A percentile compares a stretch with the other conserved stretches of the same genome.
These are phyloP conservation scores for Microctonus aethiopoides DNA, from an alignment of 2,888 invertebrate genomes.

Conservation along the genomic window DNA sequence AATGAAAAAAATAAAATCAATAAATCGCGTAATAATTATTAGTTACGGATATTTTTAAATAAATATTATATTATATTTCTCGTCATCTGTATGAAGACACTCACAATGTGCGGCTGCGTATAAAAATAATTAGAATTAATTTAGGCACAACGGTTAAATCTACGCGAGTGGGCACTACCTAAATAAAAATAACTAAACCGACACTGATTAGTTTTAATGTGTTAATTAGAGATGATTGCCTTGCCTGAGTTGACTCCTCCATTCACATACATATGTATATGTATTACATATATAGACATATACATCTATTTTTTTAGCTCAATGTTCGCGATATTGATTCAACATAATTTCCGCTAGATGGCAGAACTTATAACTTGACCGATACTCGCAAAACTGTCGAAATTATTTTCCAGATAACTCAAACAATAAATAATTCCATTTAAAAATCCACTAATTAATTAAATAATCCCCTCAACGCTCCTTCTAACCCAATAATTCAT, in stretches of 20 bases:
- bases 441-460: too few species aligned
- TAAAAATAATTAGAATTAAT: slow-evolving; percentile 65
- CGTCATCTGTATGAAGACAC: too few species aligned
- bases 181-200: slow-evolving; percentile 60
- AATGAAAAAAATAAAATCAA: too few species aligned
- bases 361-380: background rate
- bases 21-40: background rate
- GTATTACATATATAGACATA: slow-evolving; percentile 21
- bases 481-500: too few species aligned
- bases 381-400: background rate
- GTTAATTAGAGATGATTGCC: slow-evolving; percentile 65
- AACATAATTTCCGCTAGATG: background rate
- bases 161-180: slow-evolving; percentile 60
- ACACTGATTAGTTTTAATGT: slow-evolving; percentile 65
- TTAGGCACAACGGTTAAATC: slow-evolving; percentile 63
- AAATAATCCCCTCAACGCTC: too few species aligned
- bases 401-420: too few species aligned
- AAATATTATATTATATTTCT: too few species aligned
- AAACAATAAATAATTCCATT: too few species aligned
- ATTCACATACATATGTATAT: slow-evolving; percentile 19
- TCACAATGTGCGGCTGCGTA: slow-evolving; percentile 45
- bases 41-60: too few species aligned
- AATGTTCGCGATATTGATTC: background rate
- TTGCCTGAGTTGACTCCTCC: slow-evolving; percentile 47
- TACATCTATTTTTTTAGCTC: background rate